These are phyloP conservation scores for Nothoprocta pentlandii DNA, from an alignment of 2,113 vertebrate species.

Conservation along the genomic window DNA sequence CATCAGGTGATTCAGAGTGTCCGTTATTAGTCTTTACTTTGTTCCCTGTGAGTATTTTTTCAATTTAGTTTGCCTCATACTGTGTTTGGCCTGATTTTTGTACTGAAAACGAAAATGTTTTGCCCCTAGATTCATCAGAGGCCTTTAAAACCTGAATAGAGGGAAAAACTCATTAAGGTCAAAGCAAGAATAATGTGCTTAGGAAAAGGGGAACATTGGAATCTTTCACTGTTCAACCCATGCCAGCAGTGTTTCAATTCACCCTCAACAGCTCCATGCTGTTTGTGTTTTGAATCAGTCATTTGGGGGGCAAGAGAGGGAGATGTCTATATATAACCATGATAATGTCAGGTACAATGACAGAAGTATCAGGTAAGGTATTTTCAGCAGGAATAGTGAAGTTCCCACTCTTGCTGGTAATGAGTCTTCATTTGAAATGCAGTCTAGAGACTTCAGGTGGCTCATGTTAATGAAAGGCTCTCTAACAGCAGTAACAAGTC, in stretches of 20 bases:
- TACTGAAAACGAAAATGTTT: conserved; percentile 48
- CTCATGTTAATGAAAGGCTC: background rate
- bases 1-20: conserved; percentile 38
- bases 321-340: background rate
- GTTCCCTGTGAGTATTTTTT: conserved; percentile 16
- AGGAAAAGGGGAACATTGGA: conserved; percentile 1
- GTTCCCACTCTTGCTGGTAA: background rate
- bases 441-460: accelerated
- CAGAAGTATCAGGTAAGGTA: background rate
- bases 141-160: conserved; percentile 49
- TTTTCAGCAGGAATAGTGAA: background rate
- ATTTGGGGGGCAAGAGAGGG: background rate
- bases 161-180: conserved; percentile 39
- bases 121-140: conserved; percentile 41
- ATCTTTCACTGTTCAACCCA: background rate
- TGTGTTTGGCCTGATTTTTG: conserved; percentile 32
- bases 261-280: background rate
- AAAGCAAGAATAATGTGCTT: conserved; percentile 48
- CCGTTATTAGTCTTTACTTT: conserved; percentile 40
- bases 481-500: background rate
- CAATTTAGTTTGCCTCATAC: conserved; percentile 4
- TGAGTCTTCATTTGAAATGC: background rate
- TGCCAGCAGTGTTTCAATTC: conserved; percentile 6
- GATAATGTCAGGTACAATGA: background rate
- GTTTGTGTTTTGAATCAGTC: background rate